Conservation (phyloP, 2,797 vertebrate genomes). For the Sebastes variabilis region DNA sequence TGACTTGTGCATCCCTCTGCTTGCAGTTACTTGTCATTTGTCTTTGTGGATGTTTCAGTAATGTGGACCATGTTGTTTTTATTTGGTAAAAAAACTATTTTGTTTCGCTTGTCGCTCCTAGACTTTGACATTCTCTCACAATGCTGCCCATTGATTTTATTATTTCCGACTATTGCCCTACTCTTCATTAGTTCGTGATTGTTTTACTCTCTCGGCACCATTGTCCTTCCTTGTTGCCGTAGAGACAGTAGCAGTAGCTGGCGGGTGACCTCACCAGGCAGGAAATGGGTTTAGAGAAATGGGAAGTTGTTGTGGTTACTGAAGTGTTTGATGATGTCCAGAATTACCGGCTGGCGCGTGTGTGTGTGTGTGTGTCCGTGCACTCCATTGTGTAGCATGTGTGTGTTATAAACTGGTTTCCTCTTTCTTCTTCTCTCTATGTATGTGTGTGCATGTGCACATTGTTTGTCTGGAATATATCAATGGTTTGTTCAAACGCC, state of each 20-base stretch:
- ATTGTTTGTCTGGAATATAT: constrained; percentile 59
- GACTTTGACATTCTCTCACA: background rate
- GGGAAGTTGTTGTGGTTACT: constrained; percentile 86
- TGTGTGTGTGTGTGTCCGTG: background rate
- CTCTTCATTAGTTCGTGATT: constrained; percentile 15
- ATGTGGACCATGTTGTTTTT: background rate
- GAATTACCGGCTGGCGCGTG: constrained; percentile 38
- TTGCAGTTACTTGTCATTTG: background rate
- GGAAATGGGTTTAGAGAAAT: constrained; percentile 79
- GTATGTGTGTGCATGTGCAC: constrained; percentile 16
- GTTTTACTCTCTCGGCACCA: background rate
- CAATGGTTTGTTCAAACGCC: constrained; percentile 38
- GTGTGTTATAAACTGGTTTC: constrained; percentile 28
- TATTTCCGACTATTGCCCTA: background rate
- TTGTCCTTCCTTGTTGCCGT: constrained; percentile 33
- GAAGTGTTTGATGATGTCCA: constrained; percentile 80
- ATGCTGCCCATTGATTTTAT: background rate
- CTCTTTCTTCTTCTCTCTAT: background rate
- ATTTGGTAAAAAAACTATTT: background rate
- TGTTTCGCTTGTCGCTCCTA: background rate
- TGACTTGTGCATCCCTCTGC: background rate
- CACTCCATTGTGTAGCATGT: background rate
- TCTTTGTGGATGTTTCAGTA: background rate
- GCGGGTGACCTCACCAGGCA: constrained; percentile 52
- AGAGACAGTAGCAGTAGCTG: constrained; percentile 40